Evolutionary conservation across 2,797 vertebrate species (phyloP), one percentile per base, ranked within the genome.

Genomic region (Odontamblyopus lacepedii): DNA sequence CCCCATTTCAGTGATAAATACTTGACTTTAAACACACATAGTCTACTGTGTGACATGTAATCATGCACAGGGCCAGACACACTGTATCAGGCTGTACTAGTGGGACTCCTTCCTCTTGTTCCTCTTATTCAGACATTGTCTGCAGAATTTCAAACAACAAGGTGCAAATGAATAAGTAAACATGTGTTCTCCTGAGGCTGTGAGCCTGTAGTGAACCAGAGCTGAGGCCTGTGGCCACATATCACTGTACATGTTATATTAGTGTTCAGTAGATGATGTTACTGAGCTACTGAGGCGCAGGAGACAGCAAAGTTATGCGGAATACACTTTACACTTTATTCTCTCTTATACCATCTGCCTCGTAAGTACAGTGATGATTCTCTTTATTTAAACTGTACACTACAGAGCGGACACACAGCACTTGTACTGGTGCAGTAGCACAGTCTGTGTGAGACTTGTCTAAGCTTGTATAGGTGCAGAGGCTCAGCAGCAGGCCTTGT

Each of bases 91-190:
- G 23, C 75, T 81, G 78, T 76, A 78, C 86, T 89, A 81, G 77
- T 69, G 87, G 89, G 85, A 90, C 86, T 88, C 83, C 80, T 88
- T 83, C 83, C 87, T 91, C 78, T 60, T 81, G 86, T 76, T 72
- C 76, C 86, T 75, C 69, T 64, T 62, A 71, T 92, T 87, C 87
- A 90, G 79, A 79, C 73, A 48, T 53, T 69, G 82, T 83, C 83
- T 86, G 90, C 85, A 86, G 83, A 92, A 90, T 93, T 89, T 90
- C 81, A 86, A 89, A 84, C 87, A 88, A 85, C 84, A 90, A 92
- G 89, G 91, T 91, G 91, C 84, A 91, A 92, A 93, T 94, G 86
- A 94, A 93, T 94, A 94, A 94, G 87, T 93, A 92, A 94, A 91
- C 84, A 86, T 71, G 81, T 15, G 59, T 83, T 84, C 91, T 92